Percentiles rank a stretch among this genome's conserved stretches.
Evolutionary conservation across 2,888 invertebrate species (phyloP).

Genomic region (Conus canariensis): DNA sequence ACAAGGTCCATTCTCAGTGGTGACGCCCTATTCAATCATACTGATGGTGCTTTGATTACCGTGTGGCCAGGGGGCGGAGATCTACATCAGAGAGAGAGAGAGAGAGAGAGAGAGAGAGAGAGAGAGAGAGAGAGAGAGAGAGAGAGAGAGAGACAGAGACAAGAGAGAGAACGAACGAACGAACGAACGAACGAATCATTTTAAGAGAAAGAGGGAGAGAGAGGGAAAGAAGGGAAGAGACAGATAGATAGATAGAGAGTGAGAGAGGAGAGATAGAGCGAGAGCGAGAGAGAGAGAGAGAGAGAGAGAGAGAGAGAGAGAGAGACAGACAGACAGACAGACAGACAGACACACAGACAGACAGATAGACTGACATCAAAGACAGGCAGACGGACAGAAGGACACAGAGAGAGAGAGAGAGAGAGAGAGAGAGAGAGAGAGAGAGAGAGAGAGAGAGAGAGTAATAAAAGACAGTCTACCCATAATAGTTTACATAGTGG

Average conservation of each 20-base stretch:
- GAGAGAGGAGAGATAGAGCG: background rate
- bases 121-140: no score
- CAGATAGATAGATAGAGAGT: background rate
- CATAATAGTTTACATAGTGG: no score
- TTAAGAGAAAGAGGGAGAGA: background rate
- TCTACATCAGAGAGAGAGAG: no score
- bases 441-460: background rate
- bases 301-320: background rate
- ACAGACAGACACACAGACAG: constrained; percentile 4
- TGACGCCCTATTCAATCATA: background rate
- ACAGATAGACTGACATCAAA: background rate
- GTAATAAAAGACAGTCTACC: background rate
- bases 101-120: no score
- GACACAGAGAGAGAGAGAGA: constrained; percentile 5
- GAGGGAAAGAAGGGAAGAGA: background rate
- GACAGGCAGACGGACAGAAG: background rate
- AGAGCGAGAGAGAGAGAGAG: background rate
- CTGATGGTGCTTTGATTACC: background rate
- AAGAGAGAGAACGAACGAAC: no score
- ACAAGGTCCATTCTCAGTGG: no score
- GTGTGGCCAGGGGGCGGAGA: no score
- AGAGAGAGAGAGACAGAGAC: no score
- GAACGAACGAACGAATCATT: no score
- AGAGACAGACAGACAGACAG: background rate
- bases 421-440: background rate